A percentile compares a stretch with the other conserved stretches of the same genome.
Evolutionary conservation across 2,113 vertebrate genomes (phyloP).

Genomic region (Camelus dromedarius): DNA sequence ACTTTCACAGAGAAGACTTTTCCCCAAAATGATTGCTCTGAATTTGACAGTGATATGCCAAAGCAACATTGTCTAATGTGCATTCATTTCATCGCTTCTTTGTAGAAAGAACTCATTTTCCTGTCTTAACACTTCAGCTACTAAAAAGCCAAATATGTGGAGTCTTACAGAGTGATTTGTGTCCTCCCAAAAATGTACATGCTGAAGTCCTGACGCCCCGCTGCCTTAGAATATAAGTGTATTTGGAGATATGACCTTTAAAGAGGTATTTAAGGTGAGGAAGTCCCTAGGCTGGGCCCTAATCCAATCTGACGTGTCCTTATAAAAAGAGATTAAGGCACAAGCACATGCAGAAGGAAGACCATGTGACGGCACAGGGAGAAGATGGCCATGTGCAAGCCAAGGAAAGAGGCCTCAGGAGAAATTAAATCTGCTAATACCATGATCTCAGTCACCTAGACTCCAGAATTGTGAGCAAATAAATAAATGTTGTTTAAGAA

Average conservation of each 20-base stretch:
- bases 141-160: neutral
- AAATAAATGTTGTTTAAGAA: neutral
- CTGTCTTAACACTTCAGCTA: neutral
- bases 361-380: rapidly evolving
- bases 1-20: neutral
- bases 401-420: neutral
- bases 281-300: neutral
- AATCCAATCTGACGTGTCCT: neutral
- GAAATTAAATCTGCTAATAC: neutral
- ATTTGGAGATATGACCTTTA: neutral
- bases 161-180: rapidly evolving
- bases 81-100: neutral
- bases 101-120: neutral
- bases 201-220: neutral
- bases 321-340: neutral
- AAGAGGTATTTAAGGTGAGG: neutral
- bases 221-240: neutral
- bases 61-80: neutral
- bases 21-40: neutral
- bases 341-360: neutral
- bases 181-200: neutral
- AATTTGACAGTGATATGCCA: neutral
- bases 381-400: neutral
- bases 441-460: neutral
- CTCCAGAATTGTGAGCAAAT: neutral